Evolutionary conservation across 2,888 invertebrate genomes (phyloP).

Genomic region (Acrobasis consociella): DNA sequence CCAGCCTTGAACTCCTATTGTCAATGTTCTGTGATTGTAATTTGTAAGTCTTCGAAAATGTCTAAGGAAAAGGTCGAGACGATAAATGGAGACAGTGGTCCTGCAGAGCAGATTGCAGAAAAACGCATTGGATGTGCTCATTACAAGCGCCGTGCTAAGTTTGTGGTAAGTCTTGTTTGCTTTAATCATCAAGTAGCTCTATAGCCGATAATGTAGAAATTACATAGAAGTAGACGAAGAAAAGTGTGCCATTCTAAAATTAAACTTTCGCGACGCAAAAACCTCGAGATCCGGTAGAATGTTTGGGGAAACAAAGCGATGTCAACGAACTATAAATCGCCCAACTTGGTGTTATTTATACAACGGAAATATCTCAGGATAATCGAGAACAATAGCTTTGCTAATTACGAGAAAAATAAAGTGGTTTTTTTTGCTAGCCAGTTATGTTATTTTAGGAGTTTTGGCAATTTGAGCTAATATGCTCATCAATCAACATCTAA

Average conservation of each 20-base stretch:
- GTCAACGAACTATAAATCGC: constrained; percentile 52
- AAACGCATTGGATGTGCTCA: constrained; percentile 89
- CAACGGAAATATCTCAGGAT: constrained; percentile 23
- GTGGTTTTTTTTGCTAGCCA: neutral
- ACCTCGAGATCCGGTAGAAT: constrained; percentile 44
- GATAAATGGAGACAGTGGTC: constrained; percentile 46
- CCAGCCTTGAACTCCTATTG: constrained; percentile 36
- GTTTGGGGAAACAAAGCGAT: constrained; percentile 60
- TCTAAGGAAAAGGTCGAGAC: constrained; percentile 54
- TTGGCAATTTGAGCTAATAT: neutral
- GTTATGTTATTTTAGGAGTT: neutral
- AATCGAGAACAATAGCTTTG: constrained; percentile 12
- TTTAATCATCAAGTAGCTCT: neutral
- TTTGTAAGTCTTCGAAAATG: constrained; percentile 49
- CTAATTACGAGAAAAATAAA: neutral
- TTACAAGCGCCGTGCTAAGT: constrained; percentile 92
- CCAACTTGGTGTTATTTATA: constrained; percentile 26
- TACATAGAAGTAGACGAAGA: neutral
- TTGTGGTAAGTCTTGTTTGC: constrained; percentile 86
- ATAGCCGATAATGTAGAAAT: neutral
- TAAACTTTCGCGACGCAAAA: constrained; percentile 57
- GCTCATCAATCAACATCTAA: neutral
- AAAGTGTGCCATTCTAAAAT: constrained; percentile 56
- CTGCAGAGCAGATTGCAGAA: constrained; percentile 52
- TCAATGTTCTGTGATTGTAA: constrained; percentile 29